A percentile compares a stretch with the other conserved stretches of the same genome.
phyloP scores from a whole-genome alignment of 2,888 invertebrate genomes.

The Pseudococcus viburni region DNA sequence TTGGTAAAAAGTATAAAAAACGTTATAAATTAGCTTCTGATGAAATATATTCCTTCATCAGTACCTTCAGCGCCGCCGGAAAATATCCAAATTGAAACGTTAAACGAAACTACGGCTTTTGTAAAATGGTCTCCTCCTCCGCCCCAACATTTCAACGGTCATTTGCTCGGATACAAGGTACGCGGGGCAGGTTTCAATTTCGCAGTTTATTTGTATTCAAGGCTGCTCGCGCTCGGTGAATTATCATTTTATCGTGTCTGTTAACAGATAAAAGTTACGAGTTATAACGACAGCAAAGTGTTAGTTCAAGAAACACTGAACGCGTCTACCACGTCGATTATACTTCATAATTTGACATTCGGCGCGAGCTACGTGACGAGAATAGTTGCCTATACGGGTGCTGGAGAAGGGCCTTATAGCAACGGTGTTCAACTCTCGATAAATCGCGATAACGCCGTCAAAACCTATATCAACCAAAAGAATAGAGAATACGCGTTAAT shows the following conservation, averaged over 20 bases:
- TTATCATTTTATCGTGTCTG: slow-evolving; percentile 48
- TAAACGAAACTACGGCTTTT: slow-evolving; percentile 85
- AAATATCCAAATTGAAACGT: slow-evolving; percentile 84
- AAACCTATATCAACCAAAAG: slow-evolving; percentile 71
- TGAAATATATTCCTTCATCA: slow-evolving; percentile 70
- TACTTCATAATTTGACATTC: slow-evolving; percentile 87
- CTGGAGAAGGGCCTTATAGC: slow-evolving; percentile 91
- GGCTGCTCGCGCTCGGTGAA: slow-evolving; percentile 25
- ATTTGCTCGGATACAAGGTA: slow-evolving; percentile 90
- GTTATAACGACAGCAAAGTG: slow-evolving; percentile 76
- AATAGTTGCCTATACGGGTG: slow-evolving; percentile 89
- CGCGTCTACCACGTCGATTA: slow-evolving; percentile 87
- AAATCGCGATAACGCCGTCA: slow-evolving; percentile 74
- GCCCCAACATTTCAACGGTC: slow-evolving; percentile 83
- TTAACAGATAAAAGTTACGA: slow-evolving; percentile 77
- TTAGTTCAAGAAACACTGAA: slow-evolving; percentile 89
- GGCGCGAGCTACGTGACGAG: slow-evolving; percentile 90
- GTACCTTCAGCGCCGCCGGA: slow-evolving; percentile 85
- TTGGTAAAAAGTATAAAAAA: background rate
- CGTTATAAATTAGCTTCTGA: slow-evolving; percentile 72
- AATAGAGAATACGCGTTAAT: slow-evolving; percentile 78
- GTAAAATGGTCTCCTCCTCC: slow-evolving; percentile 90
- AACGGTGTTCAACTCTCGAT: slow-evolving; percentile 81
- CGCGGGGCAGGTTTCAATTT: slow-evolving; percentile 28
- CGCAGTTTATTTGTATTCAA: slow-evolving; percentile 46